Percentiles rank a stretch among this genome's conserved stretches.
Evolutionary conservation across 2,797 vertebrate genomes (phyloP).

Genomic region (Phyllotis vaccarum): DNA sequence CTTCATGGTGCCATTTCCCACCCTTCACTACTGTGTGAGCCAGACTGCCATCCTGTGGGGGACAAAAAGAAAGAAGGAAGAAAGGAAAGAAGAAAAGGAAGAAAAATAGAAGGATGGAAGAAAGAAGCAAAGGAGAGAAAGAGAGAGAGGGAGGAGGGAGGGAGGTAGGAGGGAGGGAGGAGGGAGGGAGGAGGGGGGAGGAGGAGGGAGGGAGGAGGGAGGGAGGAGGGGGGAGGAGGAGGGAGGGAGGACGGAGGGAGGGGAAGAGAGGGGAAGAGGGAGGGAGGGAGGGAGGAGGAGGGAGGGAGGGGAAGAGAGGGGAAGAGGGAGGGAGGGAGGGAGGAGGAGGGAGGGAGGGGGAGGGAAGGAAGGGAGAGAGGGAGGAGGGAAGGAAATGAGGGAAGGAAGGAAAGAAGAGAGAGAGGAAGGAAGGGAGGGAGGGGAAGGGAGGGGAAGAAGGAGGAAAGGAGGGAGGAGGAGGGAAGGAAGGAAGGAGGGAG

Average conservation of each 20-base stretch:
- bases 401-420: too few relatives aligned
- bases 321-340: background rate
- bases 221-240: too few relatives aligned
- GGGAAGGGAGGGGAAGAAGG: too few relatives aligned
- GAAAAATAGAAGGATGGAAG: background rate
- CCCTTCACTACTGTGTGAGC: background rate
- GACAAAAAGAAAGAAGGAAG: background rate
- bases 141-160: fast-evolving
- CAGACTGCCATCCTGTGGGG: background rate
- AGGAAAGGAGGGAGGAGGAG: too few relatives aligned
- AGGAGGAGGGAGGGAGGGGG: fast-evolving
- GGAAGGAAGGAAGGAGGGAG: too few relatives aligned
- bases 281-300: background rate
- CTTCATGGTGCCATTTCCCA: background rate
- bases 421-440: fast-evolving
- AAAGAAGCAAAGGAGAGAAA: fast-evolving
- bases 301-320: background rate
- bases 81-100: fast-evolving
- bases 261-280: too few relatives aligned
- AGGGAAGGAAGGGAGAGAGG: fast-evolving
- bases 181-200: too few relatives aligned
- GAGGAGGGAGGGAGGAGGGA: too few relatives aligned
- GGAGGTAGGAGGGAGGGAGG: too few relatives aligned
- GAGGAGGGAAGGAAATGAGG: background rate
- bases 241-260: too few relatives aligned